Evolutionary conservation across 2,113 vertebrate species (phyloP), one percentile per base, ranked within the genome.

Genomic region (Morone saxatilis): DNA sequence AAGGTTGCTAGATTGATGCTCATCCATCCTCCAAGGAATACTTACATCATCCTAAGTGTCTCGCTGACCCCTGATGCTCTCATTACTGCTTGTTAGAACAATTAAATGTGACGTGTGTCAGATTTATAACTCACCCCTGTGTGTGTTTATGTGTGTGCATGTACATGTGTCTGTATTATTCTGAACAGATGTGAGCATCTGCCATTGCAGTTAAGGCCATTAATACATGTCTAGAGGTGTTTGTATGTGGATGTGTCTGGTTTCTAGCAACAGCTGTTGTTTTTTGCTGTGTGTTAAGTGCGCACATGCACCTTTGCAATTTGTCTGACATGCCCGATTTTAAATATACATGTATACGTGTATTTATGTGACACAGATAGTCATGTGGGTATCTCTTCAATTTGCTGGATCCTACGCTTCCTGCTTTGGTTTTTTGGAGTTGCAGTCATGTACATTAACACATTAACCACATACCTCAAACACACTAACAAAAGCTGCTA

Each of bases 41-140:
- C 86, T 91, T 88, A 85, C 93, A 90, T 92, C 88, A 90, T 68
- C 81, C 77, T 71, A 78, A 90, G 84, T 85, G 91, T 85, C 87
- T 84, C 22, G 8, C 76, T 90, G 92, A 93, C 92, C 91, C 84
- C 80, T 71, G 1, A 36, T 78, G 88, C 79, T 89, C 78, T 86
- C 86, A 86, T 93, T 92, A 93, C 77, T 66, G 84, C 90, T 92
- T 92, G 91, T 93, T 94, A 93, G 65, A 91, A 88, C 91, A 86
- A 93, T 92, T 91, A 92, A 87, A 90, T 72, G 84, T 85, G 92
- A 92, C 69, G 60, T 72, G 86, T 83, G 76, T 91, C 88, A 91
- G 88, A 90, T 92, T 78, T 86, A 92, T 88, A 47, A 57, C 22
- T 85, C 82, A 71, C 61, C 83, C 83, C 40, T 76, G 62, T 85